Conservation (phyloP, 1,140 invertebrate genomes). For the Drosophila melanica region DNA sequence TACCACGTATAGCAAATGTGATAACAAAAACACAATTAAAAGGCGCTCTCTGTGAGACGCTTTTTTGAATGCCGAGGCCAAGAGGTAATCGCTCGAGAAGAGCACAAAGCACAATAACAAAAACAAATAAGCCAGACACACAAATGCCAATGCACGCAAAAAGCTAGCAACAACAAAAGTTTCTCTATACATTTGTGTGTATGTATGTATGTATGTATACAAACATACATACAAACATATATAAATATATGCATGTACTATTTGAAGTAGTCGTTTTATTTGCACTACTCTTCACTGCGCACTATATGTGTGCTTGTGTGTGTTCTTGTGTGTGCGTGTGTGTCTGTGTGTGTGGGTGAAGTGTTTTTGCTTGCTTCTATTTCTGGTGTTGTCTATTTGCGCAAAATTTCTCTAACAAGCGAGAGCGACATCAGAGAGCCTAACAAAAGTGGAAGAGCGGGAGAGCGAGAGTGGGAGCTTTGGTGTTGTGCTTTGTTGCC, state of each 20-base stretch:
- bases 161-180: conserved; percentile 41
- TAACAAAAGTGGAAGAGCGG: background rate
- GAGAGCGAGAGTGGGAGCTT: conserved; percentile 46
- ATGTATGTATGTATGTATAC: background rate
- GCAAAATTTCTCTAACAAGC: conserved; percentile 46
- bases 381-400: conserved; percentile 53
- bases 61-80: conserved; percentile 58
- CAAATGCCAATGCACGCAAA: conserved; percentile 46
- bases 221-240: background rate
- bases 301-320: background rate
- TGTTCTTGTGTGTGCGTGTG: too few species aligned
- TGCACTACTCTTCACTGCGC: conserved; percentile 45
- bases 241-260: conserved; percentile 24
- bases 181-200: conserved; percentile 10
- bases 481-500: conserved; percentile 47
- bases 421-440: background rate
- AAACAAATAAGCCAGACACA: conserved; percentile 31
- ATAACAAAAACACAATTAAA: conserved; percentile 53
- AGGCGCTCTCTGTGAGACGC: conserved; percentile 23
- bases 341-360: conserved; percentile 32
- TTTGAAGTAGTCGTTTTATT: conserved; percentile 59
- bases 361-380: conserved; percentile 53
- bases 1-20: conserved; percentile 50
- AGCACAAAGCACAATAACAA: conserved; percentile 35
- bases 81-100: conserved; percentile 49